Conservation (phyloP, 2,113 vertebrate genomes). For the Hippocampus abdominalis region DNA sequence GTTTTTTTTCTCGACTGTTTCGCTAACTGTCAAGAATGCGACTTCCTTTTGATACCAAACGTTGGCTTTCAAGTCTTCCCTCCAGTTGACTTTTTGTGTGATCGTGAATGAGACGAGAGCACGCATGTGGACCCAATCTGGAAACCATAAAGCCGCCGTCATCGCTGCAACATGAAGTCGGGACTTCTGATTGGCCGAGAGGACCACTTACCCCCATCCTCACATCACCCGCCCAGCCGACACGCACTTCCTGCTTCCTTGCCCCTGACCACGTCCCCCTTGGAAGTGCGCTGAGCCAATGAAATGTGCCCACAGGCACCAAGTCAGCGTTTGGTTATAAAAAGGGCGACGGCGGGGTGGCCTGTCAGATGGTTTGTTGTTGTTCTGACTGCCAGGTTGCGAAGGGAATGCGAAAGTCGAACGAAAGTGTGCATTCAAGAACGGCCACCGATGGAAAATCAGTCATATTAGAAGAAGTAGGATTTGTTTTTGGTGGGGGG, state of each 20-base stretch:
- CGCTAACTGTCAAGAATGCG: not conserved
- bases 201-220: constrained; percentile 71
- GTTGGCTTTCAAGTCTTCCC: constrained; percentile 9
- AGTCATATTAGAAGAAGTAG: constrained; percentile 23
- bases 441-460: constrained; percentile 52
- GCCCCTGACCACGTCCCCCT: constrained; percentile 50
- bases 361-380: constrained; percentile 71
- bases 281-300: constrained; percentile 54
- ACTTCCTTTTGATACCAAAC: constrained; percentile 8
- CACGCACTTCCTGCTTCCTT: constrained; percentile 60
- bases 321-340: constrained; percentile 56
- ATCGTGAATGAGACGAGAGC: constrained; percentile 39
- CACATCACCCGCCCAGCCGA: constrained; percentile 53
- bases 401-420: constrained; percentile 51
- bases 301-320: constrained; percentile 32
- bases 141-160: constrained; percentile 84
- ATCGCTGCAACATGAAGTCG: constrained; percentile 72
- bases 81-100: constrained; percentile 2
- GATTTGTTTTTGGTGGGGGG: not conserved
- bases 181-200: constrained; percentile 74
- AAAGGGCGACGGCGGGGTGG: constrained; percentile 56
- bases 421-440: constrained; percentile 43
- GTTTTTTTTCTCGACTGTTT: not conserved
- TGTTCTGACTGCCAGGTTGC: constrained; percentile 54
- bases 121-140: constrained; percentile 77